These are phyloP conservation scores for Pavo muticus DNA, from an alignment of 2,113 vertebrate genomes.

Conservation along the genomic window DNA sequence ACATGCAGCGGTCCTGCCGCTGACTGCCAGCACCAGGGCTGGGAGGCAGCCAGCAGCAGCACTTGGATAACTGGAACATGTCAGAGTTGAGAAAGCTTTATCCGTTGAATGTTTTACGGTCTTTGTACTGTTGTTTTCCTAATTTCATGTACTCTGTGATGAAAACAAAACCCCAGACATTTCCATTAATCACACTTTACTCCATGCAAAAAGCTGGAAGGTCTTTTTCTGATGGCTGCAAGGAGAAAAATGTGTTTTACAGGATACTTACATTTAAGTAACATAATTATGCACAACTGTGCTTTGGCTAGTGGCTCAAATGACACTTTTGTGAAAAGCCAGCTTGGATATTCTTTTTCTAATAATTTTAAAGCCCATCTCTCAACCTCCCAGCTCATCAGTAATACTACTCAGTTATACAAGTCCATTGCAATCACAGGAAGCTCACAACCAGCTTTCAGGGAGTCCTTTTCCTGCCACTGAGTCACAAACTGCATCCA, in stretches of 20 bases:
- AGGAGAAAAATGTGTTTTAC: neutral
- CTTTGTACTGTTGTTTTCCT: neutral
- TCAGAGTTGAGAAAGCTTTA: neutral
- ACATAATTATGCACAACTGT: neutral
- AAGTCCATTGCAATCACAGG: neutral
- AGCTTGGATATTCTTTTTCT: neutral
- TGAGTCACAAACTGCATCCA: neutral
- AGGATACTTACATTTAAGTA: neutral
- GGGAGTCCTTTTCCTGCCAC: neutral
- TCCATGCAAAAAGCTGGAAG: neutral
- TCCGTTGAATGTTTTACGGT: neutral
- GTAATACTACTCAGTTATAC: accelerated
- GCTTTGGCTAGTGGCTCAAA: neutral
- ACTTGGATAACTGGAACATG: accelerated
- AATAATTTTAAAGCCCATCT: neutral
- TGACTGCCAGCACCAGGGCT: neutral
- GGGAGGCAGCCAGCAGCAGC: neutral
- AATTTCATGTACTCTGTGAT: neutral
- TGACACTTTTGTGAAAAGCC: constrained; percentile 31
- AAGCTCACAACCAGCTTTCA: neutral
- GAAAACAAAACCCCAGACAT: neutral
- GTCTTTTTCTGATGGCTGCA: neutral
- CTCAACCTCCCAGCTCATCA: neutral
- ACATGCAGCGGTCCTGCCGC: neutral
- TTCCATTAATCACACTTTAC: neutral